Percentiles rank a stretch among this genome's conserved stretches.
Conservation (phyloP, 2,797 vertebrate species). For the Threskiornis aethiopicus region DNA sequence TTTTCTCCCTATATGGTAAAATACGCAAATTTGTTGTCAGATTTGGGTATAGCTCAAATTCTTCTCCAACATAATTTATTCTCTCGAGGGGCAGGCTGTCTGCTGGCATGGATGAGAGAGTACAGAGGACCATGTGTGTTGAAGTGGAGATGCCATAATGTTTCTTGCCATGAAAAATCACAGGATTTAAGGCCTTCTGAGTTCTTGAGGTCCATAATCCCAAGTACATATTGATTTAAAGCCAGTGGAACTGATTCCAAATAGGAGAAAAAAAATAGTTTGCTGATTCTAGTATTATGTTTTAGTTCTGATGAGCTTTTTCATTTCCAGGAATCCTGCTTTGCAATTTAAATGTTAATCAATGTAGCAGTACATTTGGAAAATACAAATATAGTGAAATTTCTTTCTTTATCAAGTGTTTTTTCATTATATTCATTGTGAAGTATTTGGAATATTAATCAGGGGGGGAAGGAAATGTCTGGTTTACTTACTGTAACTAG, state of each 20-base stretch:
- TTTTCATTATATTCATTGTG: not conserved
- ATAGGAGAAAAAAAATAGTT: not conserved
- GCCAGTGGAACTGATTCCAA: not conserved
- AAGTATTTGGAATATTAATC: conserved; percentile 34
- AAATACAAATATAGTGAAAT: not conserved
- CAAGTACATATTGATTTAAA: not conserved
- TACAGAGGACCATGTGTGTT: not conserved
- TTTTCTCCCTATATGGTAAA: not conserved
- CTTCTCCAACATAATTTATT: not conserved
- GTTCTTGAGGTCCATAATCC: not conserved
- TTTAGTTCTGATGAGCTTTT: not conserved
- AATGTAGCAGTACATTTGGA: not conserved
- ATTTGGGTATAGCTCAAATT: not conserved
- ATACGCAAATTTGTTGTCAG: not conserved
- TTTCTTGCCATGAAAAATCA: not conserved
- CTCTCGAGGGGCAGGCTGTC: not conserved
- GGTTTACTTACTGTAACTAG: not conserved
- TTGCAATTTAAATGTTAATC: not conserved
- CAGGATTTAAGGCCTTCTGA: not conserved
- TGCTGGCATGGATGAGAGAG: not conserved
- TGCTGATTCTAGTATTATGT: not conserved
- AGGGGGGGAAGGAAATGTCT: not conserved
- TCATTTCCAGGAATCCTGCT: not conserved
- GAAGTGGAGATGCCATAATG: not conserved
- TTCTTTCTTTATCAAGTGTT: conserved; percentile 7